Percentiles rank a stretch among this genome's conserved stretches.
phyloP scores from a whole-genome alignment of 1,140 invertebrate genomes.

The Trinorchestia longiramus region DNA sequence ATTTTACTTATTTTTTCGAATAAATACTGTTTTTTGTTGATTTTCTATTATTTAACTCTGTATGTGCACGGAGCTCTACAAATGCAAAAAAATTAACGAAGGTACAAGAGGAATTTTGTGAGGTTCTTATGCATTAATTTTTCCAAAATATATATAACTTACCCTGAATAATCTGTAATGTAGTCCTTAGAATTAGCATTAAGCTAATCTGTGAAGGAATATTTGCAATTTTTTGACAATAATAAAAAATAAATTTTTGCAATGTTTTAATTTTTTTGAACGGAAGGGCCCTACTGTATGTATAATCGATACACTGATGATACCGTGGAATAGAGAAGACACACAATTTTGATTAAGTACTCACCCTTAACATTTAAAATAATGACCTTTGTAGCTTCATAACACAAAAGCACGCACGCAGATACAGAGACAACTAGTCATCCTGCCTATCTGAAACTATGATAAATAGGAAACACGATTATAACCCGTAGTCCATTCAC shows the following conservation, averaged over 20 bases:
- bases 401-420: neutral
- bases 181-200: no score
- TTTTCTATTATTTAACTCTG: no score
- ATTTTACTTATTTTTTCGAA: no score
- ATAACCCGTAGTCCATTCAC: neutral
- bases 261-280: neutral
- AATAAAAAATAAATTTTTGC: neutral
- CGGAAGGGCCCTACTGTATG: neutral
- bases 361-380: neutral
- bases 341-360: neutral
- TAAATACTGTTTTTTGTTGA: no score
- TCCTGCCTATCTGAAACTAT: neutral
- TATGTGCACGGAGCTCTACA: no score
- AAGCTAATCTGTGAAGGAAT: no score
- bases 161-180: no score
- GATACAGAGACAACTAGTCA: neutral
- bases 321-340: neutral
- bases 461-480: slow-evolving; percentile 7
- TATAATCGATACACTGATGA: neutral
- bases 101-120: no score
- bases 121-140: no score
- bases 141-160: no score
- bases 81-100: no score
- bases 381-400: neutral
- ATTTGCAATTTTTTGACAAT: no score